Base-by-base conservation (phyloP, 2,888 invertebrate genomes). In the Hirtodrosophila duncani region DNA sequence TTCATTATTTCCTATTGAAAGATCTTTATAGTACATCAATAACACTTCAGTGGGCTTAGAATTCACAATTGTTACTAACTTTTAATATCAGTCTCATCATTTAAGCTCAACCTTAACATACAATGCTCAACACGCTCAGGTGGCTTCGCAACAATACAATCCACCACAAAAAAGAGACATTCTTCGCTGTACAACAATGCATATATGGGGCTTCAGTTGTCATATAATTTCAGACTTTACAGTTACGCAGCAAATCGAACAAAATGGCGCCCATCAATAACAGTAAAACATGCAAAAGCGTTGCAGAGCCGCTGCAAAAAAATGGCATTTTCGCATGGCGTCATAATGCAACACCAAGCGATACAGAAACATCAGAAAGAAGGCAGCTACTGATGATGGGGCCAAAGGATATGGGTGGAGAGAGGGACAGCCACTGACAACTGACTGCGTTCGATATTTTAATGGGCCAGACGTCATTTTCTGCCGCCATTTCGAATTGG, bases 391-490 rank as follows among this genome's bases (percentile, higher is more conserved):
- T n/a, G n/a, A n/a, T n/a, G n/a, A n/a, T n/a, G 10, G 8, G 14
- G 13, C 14, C 31, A 27, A 10, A 18, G 18, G 13, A 9, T n/a
- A 20, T 38, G 17, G 31, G 14, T 17, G 13, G 6, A 17, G n/a
- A n/a, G n/a, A 34, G 14, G 20, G 38, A 42, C 24, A 10, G 11
- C 37, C 27, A 39, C 49, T 34, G 38, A 31, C 45, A 59, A 65
- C 57, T 31, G 52, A 56, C 46, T 56, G 46, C 36, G 64, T 52
- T 68, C 69, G 77, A 75, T 80, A 72, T 75, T 80, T 77, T 68
- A 75, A 80, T 75, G 75, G 75, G 70, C 67, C 81, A 77, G 78
- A 74, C 77, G 71, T 75, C 80, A 75, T 75, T 75, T 75, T 50
- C 53, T 55, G 67, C 68, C 70, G 65, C 71, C 71, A 70, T 58